phyloP scores from a whole-genome alignment of 2,888 invertebrate genomes.

The Diadromus collaris region DNA sequence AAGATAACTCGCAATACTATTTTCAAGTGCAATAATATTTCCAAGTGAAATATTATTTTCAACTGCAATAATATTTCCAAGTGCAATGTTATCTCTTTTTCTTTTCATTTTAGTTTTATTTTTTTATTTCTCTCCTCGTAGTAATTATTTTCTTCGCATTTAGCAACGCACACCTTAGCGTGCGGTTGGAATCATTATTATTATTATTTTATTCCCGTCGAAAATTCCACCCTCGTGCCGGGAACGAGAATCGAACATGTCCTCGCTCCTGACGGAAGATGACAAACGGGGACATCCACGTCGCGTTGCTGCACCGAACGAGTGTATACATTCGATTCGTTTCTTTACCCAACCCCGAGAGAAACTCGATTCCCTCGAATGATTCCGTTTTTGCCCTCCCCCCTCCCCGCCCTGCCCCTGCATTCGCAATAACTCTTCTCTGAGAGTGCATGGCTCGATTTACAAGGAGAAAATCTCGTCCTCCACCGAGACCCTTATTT shows the following conservation, averaged over 20 bases:
- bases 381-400: neutral
- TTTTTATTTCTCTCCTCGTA: too few species aligned
- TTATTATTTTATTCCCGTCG: neutral
- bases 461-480: neutral
- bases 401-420: too few species aligned
- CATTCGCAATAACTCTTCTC: slow-evolving; percentile 1
- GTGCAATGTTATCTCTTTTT: too few species aligned
- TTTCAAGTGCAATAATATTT: neutral
- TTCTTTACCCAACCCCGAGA: neutral
- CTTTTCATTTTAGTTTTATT: too few species aligned
- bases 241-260: slow-evolving; percentile 1
- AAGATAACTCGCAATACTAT: neutral
- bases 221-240: neutral
- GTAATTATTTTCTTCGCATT: neutral
- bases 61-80: too few species aligned
- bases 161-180: neutral
- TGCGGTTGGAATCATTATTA: neutral
- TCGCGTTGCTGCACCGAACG: neutral
- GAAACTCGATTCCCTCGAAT: neutral
- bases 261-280: neutral
- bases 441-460: neutral
- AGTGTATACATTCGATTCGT: neutral
- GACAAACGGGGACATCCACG: neutral
- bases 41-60: neutral
- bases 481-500: neutral